phyloP scores from a whole-genome alignment of 1,140 invertebrate species.

The Tigriopus japonicus region DNA sequence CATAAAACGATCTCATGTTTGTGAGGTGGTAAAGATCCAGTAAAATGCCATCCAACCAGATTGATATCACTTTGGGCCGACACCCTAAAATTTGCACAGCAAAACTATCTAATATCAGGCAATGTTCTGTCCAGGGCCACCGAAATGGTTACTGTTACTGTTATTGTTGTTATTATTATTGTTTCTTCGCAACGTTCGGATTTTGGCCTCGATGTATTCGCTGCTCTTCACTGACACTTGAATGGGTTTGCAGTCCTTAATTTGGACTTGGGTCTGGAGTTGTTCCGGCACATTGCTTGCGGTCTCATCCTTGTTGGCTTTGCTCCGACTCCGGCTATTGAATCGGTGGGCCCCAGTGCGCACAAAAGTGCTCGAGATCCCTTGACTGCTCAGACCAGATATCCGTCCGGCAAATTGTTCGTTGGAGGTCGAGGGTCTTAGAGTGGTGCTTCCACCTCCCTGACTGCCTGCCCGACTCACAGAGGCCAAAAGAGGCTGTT shows the following conservation, averaged over 20 bases:
- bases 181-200: slow-evolving; percentile 1
- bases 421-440: neutral
- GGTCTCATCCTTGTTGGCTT: neutral
- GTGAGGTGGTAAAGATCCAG: too few relatives aligned
- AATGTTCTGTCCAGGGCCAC: too few relatives aligned
- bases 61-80: too few relatives aligned
- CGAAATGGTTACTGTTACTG: neutral
- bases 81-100: too few relatives aligned
- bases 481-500: neutral
- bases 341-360: neutral
- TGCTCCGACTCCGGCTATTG: neutral
- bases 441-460: too few relatives aligned
- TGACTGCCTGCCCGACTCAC: neutral
- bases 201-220: slow-evolving; percentile 13
- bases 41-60: too few relatives aligned
- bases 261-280: slow-evolving; percentile 14
- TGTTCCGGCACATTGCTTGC: slow-evolving; percentile 6
- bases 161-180: neutral
- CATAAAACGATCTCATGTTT: too few relatives aligned
- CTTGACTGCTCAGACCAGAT: neutral
- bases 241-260: slow-evolving; percentile 6
- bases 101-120: too few relatives aligned
- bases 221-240: slow-evolving; percentile 11
- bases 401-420: neutral
- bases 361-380: neutral